Evolutionary conservation across 2,888 invertebrate genomes (phyloP).

Genomic region (Polymixis flavicincta): DNA sequence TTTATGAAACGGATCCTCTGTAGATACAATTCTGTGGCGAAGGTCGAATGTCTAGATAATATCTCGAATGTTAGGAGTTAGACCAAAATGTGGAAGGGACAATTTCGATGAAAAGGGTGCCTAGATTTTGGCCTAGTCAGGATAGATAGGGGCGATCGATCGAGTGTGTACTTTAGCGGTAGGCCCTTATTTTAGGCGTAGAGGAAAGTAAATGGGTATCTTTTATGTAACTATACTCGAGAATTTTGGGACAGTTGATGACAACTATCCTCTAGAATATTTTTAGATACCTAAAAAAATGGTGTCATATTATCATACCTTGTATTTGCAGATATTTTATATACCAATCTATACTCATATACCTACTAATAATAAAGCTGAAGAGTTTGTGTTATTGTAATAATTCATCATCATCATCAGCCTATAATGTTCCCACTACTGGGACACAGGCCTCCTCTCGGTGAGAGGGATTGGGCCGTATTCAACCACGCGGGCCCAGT

Average conservation of each 20-base stretch:
- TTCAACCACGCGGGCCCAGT: too few relatives aligned
- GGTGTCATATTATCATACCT: neutral
- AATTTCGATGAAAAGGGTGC: constrained; percentile 23
- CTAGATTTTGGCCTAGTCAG: constrained; percentile 16
- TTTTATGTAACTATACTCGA: neutral
- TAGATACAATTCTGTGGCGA: neutral
- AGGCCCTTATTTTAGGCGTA: constrained; percentile 5
- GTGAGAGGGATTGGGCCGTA: too few relatives aligned
- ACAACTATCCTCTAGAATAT: neutral
- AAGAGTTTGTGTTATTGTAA: too few relatives aligned
- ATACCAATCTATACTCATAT: too few relatives aligned
- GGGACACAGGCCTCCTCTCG: too few relatives aligned
- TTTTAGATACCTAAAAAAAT: too few relatives aligned
- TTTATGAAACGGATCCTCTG: neutral
- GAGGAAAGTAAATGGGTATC: constrained; percentile 13
- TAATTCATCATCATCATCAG: too few relatives aligned
- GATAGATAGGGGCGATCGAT: constrained; percentile 34
- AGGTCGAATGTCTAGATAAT: constrained; percentile 36
- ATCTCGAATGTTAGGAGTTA: constrained; percentile 32
- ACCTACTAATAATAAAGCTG: too few relatives aligned
- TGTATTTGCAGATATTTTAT: neutral
- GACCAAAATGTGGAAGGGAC: constrained; percentile 30
- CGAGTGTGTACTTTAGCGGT: constrained; percentile 4
- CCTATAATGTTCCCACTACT: too few relatives aligned
- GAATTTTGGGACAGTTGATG: neutral